These are phyloP conservation scores for Chloropsis cyanopogon DNA, from an alignment of 2,113 vertebrate genomes.

Conservation along the genomic window DNA sequence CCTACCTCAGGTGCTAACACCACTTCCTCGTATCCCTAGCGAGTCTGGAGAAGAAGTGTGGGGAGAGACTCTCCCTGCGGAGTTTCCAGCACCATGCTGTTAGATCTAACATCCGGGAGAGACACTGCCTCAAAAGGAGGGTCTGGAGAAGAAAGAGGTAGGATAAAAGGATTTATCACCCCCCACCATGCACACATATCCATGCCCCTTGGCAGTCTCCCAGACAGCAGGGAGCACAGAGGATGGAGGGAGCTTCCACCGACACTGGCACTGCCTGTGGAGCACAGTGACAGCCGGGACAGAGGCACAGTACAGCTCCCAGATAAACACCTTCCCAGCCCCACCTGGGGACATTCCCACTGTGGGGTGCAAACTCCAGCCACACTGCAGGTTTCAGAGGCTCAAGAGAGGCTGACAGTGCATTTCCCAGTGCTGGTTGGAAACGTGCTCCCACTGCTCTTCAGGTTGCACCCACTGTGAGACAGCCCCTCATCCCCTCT, in stretches of 20 bases:
- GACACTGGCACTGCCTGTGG: neutral
- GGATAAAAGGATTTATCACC: neutral
- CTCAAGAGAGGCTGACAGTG: neutral
- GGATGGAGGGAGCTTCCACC: neutral
- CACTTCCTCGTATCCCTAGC: neutral
- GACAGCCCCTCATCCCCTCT: neutral
- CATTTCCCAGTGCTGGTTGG: neutral
- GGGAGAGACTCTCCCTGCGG: neutral
- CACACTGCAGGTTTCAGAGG: neutral
- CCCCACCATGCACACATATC: neutral
- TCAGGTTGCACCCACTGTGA: neutral
- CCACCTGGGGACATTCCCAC: neutral
- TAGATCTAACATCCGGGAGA: neutral
- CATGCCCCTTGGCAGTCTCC: neutral
- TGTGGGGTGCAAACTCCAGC: neutral
- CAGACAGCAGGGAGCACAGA: neutral
- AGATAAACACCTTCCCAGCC: neutral
- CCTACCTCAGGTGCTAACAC: neutral
- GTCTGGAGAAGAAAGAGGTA: neutral
- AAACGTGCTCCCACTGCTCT: accelerated
- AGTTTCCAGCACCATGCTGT: neutral
- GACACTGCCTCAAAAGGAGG: neutral
- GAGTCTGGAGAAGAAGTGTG: neutral
- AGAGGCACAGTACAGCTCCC: neutral
- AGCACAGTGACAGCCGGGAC: accelerated